Evolutionary conservation across 2,797 vertebrate species (phyloP).

Genomic region (Thamnophis elegans): DNA sequence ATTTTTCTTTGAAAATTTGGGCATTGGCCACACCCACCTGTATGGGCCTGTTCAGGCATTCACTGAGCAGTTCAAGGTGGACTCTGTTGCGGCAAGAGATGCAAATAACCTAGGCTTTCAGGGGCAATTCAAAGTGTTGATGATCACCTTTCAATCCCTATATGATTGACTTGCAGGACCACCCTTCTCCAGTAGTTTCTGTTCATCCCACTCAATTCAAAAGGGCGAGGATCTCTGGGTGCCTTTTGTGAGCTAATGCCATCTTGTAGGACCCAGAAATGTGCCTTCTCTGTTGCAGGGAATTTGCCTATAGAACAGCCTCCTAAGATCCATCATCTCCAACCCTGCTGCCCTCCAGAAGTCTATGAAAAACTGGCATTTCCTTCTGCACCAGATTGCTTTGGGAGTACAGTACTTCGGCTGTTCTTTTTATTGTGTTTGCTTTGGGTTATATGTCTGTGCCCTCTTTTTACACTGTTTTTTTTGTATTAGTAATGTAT

Average conservation of each 20-base stretch:
- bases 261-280: neutral
- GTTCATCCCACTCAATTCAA: neutral
- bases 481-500: neutral
- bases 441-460: neutral
- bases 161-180: neutral
- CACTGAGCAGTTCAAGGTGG: neutral
- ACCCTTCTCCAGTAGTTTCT: neutral
- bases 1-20: neutral
- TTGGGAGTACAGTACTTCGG: neutral
- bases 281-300: neutral
- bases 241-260: neutral
- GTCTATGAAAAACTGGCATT: neutral
- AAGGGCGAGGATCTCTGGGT: neutral
- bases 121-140: neutral
- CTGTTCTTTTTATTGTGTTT: neutral
- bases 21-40: neutral
- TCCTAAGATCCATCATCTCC: neutral
- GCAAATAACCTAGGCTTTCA: neutral
- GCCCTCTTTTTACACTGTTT: neutral
- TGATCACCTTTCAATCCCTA: neutral
- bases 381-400: neutral
- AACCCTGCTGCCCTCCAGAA: neutral
- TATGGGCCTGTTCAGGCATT: neutral
- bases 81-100: neutral
- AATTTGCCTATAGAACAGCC: neutral